phyloP scores from a whole-genome alignment of 2,797 vertebrate species.

The Myotis planiceps region DNA sequence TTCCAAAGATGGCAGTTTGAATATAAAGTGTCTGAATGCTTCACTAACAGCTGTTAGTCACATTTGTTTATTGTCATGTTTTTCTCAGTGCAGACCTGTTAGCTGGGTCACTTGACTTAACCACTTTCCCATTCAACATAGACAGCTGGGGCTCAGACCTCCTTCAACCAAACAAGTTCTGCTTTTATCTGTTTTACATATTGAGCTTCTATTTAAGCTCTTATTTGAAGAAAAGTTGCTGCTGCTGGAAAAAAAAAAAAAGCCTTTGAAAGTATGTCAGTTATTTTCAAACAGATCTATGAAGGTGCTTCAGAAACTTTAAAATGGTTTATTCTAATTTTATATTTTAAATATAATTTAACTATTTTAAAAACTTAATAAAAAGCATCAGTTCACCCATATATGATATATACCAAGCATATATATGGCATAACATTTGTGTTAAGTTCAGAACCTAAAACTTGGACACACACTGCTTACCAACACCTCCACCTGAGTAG shows the following conservation, averaged over 20 bases:
- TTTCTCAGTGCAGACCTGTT: background rate
- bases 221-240: background rate
- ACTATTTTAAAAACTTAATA: slow-evolving; percentile 1
- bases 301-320: background rate
- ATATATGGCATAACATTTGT: background rate
- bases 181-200: slow-evolving; percentile 15
- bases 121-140: background rate
- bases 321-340: background rate
- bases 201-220: background rate
- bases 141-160: background rate
- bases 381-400: background rate
- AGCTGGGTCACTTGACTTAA: background rate
- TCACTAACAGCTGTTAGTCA: background rate
- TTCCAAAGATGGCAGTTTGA: background rate
- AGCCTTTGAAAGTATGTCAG: background rate
- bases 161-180: background rate
- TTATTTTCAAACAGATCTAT: background rate
- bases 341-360: background rate
- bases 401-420: background rate
- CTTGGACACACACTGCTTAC: background rate
- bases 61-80: background rate
- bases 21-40: background rate
- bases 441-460: background rate
- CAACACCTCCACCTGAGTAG: background rate
- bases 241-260: background rate